These are phyloP conservation scores for Steatocranus sp. DNA, from an alignment of 2,797 vertebrate genomes.

Conservation along the genomic window DNA sequence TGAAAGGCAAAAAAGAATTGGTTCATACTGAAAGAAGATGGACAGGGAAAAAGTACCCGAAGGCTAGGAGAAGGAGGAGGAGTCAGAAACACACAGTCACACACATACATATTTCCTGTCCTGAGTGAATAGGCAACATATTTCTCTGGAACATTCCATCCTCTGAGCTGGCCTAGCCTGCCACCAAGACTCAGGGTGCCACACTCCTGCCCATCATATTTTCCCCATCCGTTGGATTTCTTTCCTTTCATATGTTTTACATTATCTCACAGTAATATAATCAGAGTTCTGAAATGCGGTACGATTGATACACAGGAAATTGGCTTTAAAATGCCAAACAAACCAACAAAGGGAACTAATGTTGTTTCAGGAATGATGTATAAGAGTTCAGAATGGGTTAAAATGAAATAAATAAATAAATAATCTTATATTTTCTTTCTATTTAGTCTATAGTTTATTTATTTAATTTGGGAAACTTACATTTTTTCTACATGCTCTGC, in stretches of 20 bases:
- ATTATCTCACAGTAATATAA: not conserved
- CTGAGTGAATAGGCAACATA: conserved; percentile 68
- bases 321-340: not conserved
- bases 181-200: conserved; percentile 57
- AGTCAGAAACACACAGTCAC: not conserved
- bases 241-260: not conserved
- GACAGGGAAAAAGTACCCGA: conserved; percentile 7
- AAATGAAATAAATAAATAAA: not conserved
- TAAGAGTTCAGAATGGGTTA: not conserved
- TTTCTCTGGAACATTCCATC: conserved; percentile 71
- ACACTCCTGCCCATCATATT: conserved; percentile 52
- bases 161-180: conserved; percentile 50
- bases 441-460: rapidly evolving
- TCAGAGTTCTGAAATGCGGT: not conserved
- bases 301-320: not conserved
- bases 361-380: not conserved
- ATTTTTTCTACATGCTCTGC: not conserved
- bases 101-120: conserved; percentile 52
- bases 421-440: not conserved
- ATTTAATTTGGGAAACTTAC: not conserved
- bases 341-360: not conserved
- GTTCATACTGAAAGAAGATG: conserved; percentile 21
- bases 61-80: not conserved
- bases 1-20: conserved; percentile 21
- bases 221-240: not conserved